Evolutionary conservation across 2,113 vertebrate genomes (phyloP), one percentile per base, ranked within the genome.

Genomic region (Otus sunia): DNA sequence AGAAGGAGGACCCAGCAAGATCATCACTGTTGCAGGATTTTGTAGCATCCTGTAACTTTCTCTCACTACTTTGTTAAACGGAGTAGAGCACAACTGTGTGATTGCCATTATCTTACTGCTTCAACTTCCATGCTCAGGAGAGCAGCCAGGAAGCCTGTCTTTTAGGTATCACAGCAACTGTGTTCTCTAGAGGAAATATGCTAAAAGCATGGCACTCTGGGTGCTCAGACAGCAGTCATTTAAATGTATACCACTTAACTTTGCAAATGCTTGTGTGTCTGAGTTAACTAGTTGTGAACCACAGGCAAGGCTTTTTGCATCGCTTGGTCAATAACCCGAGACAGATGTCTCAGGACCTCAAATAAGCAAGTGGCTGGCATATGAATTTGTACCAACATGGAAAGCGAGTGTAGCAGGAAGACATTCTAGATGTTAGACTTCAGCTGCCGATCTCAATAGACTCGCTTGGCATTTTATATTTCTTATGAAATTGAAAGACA

Each of bases 91-190:
- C 0, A 0, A 74, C 27, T 25, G 39, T 55, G 58, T 14, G 49
- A 39, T 26, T 87, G 39, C 45, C 39, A 14, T 86, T 79, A 58
- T 53, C 56, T 62, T 67, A 5, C 27, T 50, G 22, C 64, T 77
- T 60, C 71, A 29, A 16, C 50, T 73, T 79, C 64, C 29, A 4
- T 39, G 88, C 74, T 73, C 36, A 32, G 76, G 45, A 68, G 71
- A 83, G 75, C 86, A 80, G 71, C 27, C 67, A 36, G 75, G 34
- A 49, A 7, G 82, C 60, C 92, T 71, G 78, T 29, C 85, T 83
- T 81, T 47, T 36, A 79, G 88, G 74, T 93, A 91, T 90, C 75
- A 4, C 85, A 59, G 88, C 85, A 95, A 59, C 90, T 76, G 45
- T 87, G 43, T 69, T 94, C 92, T 92, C 86, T 43, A 45, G 92